A percentile compares a stretch with the other conserved stretches of the same genome.
Conservation (phyloP, 2,113 vertebrate genomes). For the Nothobranchius furzeri region DNA sequence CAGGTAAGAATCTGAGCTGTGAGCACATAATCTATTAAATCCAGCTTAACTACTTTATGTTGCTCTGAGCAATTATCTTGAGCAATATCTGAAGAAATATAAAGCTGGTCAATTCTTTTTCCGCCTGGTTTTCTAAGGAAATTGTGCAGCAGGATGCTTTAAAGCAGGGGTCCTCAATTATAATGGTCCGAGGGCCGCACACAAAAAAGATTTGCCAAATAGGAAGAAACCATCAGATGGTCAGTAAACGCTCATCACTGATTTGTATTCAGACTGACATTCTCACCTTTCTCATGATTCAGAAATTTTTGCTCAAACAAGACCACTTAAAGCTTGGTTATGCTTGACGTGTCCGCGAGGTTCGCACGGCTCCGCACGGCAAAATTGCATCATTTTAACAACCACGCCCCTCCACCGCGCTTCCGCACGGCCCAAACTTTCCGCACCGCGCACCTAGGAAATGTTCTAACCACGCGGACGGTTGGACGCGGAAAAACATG, state of each 20-base stretch:
- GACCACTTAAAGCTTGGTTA: background rate
- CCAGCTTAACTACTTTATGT: slow-evolving; percentile 3
- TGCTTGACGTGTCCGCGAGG: too few species aligned
- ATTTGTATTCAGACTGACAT: background rate
- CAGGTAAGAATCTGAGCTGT: slow-evolving; percentile 1
- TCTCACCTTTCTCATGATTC: background rate
- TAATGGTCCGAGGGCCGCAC: too few species aligned
- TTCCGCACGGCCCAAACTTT: too few species aligned
- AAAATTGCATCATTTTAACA: too few species aligned
- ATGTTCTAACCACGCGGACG: too few species aligned
- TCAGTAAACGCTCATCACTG: background rate
- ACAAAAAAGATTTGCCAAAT: background rate
- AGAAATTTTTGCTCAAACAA: slow-evolving; percentile 12
- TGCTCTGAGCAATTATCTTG: background rate
- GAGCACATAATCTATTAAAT: background rate
- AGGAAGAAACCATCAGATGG: background rate
- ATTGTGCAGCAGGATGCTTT: too few species aligned
- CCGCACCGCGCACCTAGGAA: too few species aligned
- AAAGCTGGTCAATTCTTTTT: background rate
- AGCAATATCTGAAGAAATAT: background rate
- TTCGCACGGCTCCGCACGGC: too few species aligned
- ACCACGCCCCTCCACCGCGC: too few species aligned
- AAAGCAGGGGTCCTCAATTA: too few species aligned
- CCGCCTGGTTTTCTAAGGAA: too few species aligned
- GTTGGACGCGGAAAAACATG: too few species aligned